Percentiles rank a stretch among this genome's conserved stretches.
These are phyloP conservation scores for Lycia hirtaria DNA, from an alignment of 2,888 invertebrate genomes.

Conservation along the genomic window DNA sequence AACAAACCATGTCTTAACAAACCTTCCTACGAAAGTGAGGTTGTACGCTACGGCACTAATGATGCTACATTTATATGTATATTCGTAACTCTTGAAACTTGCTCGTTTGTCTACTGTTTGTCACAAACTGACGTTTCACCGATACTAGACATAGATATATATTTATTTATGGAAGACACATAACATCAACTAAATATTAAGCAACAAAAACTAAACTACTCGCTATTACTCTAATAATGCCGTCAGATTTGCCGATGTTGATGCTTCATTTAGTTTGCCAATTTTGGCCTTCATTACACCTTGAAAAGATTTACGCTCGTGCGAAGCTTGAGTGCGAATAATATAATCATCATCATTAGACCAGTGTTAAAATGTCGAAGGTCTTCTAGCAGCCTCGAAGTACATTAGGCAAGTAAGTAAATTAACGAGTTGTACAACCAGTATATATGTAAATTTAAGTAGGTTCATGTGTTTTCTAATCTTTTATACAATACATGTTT, in stretches of 20 bases:
- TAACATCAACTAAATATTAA: too few relatives aligned
- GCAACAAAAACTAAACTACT: too few relatives aligned
- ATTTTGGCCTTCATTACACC: constrained; percentile 7
- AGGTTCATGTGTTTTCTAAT: too few relatives aligned
- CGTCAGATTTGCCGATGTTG: constrained; percentile 14
- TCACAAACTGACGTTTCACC: not conserved
- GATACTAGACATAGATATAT: too few relatives aligned
- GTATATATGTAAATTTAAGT: too few relatives aligned
- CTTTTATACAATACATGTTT: too few relatives aligned
- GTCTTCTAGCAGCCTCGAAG: not conserved
- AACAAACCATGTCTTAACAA: not conserved
- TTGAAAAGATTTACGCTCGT: constrained; percentile 5
- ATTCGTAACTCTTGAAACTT: not conserved
- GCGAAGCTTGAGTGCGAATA: not conserved
- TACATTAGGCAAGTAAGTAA: too few relatives aligned
- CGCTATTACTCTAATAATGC: constrained; percentile 12
- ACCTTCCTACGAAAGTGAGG: not conserved
- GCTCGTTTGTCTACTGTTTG: constrained; percentile 3
- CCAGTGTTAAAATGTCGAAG: not conserved
- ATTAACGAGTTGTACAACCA: too few relatives aligned
- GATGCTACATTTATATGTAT: not conserved
- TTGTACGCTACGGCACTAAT: not conserved
- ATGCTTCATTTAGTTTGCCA: constrained; percentile 13
- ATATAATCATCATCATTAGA: not conserved
- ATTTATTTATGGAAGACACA: too few relatives aligned